phyloP scores from a whole-genome alignment of 2,113 vertebrate genomes.

The Silurus asotus region DNA sequence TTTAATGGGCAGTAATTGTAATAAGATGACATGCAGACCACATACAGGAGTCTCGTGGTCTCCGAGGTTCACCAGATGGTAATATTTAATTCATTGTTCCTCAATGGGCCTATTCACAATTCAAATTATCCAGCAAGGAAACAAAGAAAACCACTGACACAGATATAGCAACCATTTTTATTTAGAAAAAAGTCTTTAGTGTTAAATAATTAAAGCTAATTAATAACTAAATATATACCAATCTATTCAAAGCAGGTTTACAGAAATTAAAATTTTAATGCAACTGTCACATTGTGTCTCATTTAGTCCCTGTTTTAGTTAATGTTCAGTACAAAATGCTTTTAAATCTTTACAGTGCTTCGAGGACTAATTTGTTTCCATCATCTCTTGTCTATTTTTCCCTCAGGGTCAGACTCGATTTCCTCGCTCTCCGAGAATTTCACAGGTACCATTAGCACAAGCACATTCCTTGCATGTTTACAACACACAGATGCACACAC shows the following conservation, averaged over 20 bases:
- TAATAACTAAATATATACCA: not conserved
- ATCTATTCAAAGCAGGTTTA: not conserved
- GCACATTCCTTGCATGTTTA: not conserved
- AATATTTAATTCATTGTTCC: not conserved
- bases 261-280: not conserved
- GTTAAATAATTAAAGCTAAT: not conserved
- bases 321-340: not conserved
- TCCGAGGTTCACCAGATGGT: not conserved
- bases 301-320: not conserved
- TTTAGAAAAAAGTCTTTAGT: not conserved
- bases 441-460: slow-evolving; percentile 70
- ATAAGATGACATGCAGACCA: not conserved
- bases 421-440: slow-evolving; percentile 74
- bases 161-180: not conserved
- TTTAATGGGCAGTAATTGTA: not conserved
- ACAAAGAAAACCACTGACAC: not conserved
- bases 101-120: not conserved
- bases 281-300: not conserved
- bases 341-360: not conserved
- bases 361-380: not conserved
- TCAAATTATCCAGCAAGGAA: not conserved
- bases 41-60: not conserved
- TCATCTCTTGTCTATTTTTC: slow-evolving; percentile 32
- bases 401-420: slow-evolving; percentile 79
- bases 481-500: not conserved